These are phyloP conservation scores for Dolichallabes microphthalmus DNA, from an alignment of 2,113 vertebrate species.

Conservation along the genomic window DNA sequence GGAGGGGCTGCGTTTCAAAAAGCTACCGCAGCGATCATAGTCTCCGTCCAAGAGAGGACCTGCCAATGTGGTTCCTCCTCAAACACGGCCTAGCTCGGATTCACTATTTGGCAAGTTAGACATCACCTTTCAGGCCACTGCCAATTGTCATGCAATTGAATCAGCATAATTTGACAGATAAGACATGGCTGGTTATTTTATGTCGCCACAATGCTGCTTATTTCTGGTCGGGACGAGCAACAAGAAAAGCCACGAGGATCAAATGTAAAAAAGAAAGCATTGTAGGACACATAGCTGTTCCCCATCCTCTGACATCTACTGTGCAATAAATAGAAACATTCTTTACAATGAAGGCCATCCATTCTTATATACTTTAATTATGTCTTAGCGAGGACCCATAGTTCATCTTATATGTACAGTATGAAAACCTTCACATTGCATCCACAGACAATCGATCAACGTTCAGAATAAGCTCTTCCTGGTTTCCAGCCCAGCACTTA, in stretches of 20 bases:
- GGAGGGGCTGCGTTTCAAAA: slow-evolving; percentile 39
- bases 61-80: slow-evolving; percentile 45
- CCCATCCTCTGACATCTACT: slow-evolving; percentile 31
- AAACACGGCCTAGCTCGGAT: slow-evolving; percentile 41
- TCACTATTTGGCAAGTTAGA: slow-evolving; percentile 47
- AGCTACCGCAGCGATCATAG: slow-evolving; percentile 38
- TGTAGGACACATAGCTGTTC: slow-evolving; percentile 10
- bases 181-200: slow-evolving; percentile 34
- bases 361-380: slow-evolving; percentile 48
- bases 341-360: slow-evolving; percentile 36
- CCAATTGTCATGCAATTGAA: slow-evolving; percentile 47
- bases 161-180: slow-evolving; percentile 48
- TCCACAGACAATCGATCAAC: slow-evolving; percentile 53
- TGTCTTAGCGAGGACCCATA: slow-evolving; percentile 27
- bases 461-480: slow-evolving; percentile 48
- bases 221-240: slow-evolving; percentile 12
- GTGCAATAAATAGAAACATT: slow-evolving; percentile 44
- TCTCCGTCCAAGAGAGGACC: slow-evolving; percentile 38
- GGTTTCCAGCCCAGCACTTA: slow-evolving; percentile 47
- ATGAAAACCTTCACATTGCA: slow-evolving; percentile 49
- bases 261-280: slow-evolving; percentile 10
- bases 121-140: slow-evolving; percentile 41
- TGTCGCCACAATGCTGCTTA: slow-evolving; percentile 33
- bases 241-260: slow-evolving; percentile 21
- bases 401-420: slow-evolving; percentile 40